Evolutionary conservation across 2,113 vertebrate genomes (phyloP), one percentile per base, ranked within the genome.

Genomic region (Rhea americana): DNA sequence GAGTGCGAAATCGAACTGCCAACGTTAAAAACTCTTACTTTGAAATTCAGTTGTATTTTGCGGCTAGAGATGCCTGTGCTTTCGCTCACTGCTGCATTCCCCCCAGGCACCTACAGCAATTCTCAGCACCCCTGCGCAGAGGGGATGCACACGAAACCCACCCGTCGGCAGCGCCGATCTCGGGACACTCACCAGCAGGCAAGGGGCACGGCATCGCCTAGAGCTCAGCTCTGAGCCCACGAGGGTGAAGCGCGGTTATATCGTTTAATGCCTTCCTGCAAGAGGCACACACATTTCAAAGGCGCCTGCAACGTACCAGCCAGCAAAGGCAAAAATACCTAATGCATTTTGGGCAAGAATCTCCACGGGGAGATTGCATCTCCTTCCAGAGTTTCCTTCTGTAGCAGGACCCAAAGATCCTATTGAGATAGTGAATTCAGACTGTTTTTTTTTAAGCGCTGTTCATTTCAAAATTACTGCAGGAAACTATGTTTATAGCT

Each of bases 391-490:
- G 51, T 17, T 28, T 53, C 25, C 12, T 39, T 26, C 22, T 37
- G 50, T 24, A 53, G 48, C 47, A 72, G n/a, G 22, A 17, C 50
- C 61, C 8, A 32, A 63, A 50, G 30, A 51, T 48, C n/a, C 50
- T 7, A 1, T 25, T 11, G 58, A 45, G 53, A 25, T 6, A 30
- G 32, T 0, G 20, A 35, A 7, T 9, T 24, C 6, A 25, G 7
- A 4, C 21, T 22, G 50, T 16, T 6, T 55, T 55, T 83, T 55
- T 83, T 14, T 30, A 15, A 50, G 68, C 15, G 13, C 50, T 21
- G 30, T 14, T 87, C 35, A 45, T 72, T 56, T 67, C 79, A 66
- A 53, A 67, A 35, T 45, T 32, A 50, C 55, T 26, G 13, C 22
- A 63, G 53, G 35, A 68, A 81, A 51, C 43, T 55, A 5, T 37